Evolutionary conservation across 2,888 invertebrate genomes (phyloP), one percentile per base, ranked within the genome.

Genomic region (Drosophila nigricruria): DNA sequence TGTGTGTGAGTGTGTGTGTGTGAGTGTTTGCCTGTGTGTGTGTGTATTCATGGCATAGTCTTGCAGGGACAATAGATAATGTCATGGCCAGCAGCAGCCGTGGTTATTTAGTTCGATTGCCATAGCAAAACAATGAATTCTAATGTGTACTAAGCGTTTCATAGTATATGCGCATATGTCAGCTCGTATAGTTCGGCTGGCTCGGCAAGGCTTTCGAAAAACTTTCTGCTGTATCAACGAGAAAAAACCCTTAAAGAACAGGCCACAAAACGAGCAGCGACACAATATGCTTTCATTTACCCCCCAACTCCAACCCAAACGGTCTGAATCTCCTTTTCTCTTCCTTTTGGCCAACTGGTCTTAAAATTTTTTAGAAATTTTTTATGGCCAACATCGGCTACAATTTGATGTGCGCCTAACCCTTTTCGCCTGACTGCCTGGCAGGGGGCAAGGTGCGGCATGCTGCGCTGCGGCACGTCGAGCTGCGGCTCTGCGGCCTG

Each of bases 231-330:
- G 47, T 34, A 53, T 56, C 68, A 66, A 60, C 38, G 23, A 34
- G 23, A 34, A 53, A 50, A 42, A 65, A 0, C 20, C 16, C 42
- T 23, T 45, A 32, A 73, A 64, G 66, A 50, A 50, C 80, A 70
- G 68, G 73, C 89, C 83, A 73, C 90, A 82, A 88, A 90, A 88
- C 83, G 89, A 77, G 83, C 80, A 77, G 70, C 79, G 71, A 65
- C 71, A 82, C 90, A 89, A 88, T 88, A 89, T 85, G 83, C 73
- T 88, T 53, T 50, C 54, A 42, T 23, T 53, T 30, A 40, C 52
- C 50, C 40, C 23, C 56, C n/a, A n/a, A n/a, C 30, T 30, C 30
- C 2, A 30, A 43, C 25, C 50, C 9, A 1, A 3, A 10, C 10
- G 30, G 12, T 16, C 18, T 36, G 1, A 18, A 16, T 27, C 4